A percentile compares a stretch with the other conserved stretches of the same genome.
phyloP scores from a whole-genome alignment of 2,888 invertebrate genomes.

The Drosophila engyochracea region DNA sequence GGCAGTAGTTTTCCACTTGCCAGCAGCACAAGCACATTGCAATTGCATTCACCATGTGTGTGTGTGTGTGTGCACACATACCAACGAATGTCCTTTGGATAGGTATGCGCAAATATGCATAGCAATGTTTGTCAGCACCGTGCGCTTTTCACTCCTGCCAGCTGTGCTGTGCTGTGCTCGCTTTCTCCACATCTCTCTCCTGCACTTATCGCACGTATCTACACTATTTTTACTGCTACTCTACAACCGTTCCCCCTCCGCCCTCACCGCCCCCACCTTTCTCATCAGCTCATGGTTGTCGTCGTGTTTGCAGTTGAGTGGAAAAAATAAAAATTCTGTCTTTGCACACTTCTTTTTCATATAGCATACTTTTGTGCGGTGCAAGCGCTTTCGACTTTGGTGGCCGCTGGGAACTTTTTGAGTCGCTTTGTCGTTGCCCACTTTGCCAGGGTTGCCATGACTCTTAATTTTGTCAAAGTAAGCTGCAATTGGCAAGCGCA shows the following conservation, averaged over 20 bases:
- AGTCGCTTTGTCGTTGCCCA: slow-evolving; percentile 12
- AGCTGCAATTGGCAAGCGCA: slow-evolving; percentile 11
- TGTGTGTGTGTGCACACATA: not conserved
- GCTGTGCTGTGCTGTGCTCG: slow-evolving; percentile 13
- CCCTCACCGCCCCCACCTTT: not conserved
- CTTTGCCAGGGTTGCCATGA: slow-evolving; percentile 53
- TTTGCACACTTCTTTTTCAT: slow-evolving; percentile 39
- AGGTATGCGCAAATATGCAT: slow-evolving; percentile 24
- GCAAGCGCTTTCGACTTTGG: slow-evolving; percentile 20
- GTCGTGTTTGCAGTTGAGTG: slow-evolving; percentile 42
- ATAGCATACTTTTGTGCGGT: slow-evolving; percentile 63
- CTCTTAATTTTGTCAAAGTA: slow-evolving; percentile 1
- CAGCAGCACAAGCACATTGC: slow-evolving; percentile 51
- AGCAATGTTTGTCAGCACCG: slow-evolving; percentile 35
- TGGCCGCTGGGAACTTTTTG: slow-evolving; percentile 26
- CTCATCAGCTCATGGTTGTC: slow-evolving; percentile 9
- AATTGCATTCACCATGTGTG: slow-evolving; percentile 37
- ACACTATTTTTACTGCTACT: slow-evolving; percentile 55
- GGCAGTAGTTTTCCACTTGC: slow-evolving; percentile 59
- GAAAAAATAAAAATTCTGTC: slow-evolving; percentile 44
- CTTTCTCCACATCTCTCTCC: slow-evolving; percentile 38
- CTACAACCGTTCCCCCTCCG: not conserved
- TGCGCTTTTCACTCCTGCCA: slow-evolving; percentile 36
- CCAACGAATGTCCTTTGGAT: not conserved
- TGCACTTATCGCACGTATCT: slow-evolving; percentile 64